Evolutionary conservation across 2,797 vertebrate species (phyloP), one percentile per base, ranked within the genome.

Genomic region (Gambelia wislizenii): DNA sequence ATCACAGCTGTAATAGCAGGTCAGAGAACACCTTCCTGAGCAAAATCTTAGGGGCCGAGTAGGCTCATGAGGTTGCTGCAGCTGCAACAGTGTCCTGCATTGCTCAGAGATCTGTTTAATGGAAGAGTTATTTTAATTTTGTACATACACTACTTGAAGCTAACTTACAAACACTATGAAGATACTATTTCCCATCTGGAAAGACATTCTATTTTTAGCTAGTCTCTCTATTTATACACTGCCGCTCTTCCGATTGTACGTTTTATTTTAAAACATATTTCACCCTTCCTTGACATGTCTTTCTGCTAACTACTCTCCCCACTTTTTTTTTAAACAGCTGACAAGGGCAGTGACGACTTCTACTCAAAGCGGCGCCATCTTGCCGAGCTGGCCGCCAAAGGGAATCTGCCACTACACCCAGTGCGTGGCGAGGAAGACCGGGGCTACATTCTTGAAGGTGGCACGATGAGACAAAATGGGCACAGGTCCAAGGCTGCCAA

Each of bases 341-440:
- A 99, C 96, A 99, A 99, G 96, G 98, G 98, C 95, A 99, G 97
- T 0, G 98, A 99, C 0, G 99, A 99, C 94, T 97, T 98, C 96
- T 99, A 99, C 96, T 97, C 95, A 95, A 99, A 99, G 88, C 98
- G 98, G 1, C 97, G 98, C 4, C 98, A 99, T 88, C 97, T 99
- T 96, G 98, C 98, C 0, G 98, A 99, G 93, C 96, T 99, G 95
- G 98, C 99, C 0, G 94, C 98, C 2, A 99, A 99, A 94, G 98
- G 98, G 2, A 98, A 97, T 88, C 97, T 99, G 85, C 99, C 98
- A 2, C 97, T 99, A 4, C 99, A 99, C 75, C 98, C 99, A 0
- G 98, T 99, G 52, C 97, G 98, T 91, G 93, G 98, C 89, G 98
- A 98, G 4, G 98, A 98, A 1, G 98, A 98, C 3, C 96, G 97